These are phyloP conservation scores for Alectoris magna DNA, from an alignment of 2,797 vertebrate species.

Conservation along the genomic window DNA sequence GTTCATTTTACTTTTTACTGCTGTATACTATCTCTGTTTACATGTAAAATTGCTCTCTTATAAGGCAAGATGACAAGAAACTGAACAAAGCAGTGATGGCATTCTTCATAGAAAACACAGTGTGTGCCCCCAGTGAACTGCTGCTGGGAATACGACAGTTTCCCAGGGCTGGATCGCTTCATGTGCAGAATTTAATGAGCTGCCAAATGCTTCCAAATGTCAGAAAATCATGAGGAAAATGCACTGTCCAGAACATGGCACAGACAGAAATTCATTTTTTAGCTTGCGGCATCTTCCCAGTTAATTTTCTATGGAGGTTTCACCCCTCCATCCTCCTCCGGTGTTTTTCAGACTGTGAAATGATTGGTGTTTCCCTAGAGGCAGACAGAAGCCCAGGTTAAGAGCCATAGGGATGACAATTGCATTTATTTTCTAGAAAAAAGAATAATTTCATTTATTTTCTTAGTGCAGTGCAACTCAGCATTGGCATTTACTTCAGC, in stretches of 20 bases:
- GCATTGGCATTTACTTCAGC: background rate
- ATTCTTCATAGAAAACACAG: background rate
- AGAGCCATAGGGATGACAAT: background rate
- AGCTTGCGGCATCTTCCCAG: background rate
- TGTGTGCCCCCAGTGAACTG: background rate
- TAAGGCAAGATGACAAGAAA: background rate
- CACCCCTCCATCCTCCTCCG: background rate
- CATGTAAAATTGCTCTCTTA: fast-evolving
- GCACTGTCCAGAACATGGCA: background rate
- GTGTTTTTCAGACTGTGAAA: conserved; percentile 21
- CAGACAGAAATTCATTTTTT: background rate
- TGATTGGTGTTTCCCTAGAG: conserved; percentile 14
- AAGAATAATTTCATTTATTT: background rate
- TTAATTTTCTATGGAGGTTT: conserved; percentile 56
- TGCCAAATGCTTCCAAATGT: conserved; percentile 22
- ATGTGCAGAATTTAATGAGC: background rate
- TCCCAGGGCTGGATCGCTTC: background rate
- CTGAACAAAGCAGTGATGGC: background rate
- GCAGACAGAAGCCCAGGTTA: background rate
- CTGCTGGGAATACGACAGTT: background rate
- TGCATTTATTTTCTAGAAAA: background rate
- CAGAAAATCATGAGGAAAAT: background rate
- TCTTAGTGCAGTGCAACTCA: fast-evolving
- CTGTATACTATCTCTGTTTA: background rate
- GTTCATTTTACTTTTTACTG: background rate